phyloP scores from a whole-genome alignment of 2,113 vertebrate genomes.

The Spizaetus ornatus region DNA sequence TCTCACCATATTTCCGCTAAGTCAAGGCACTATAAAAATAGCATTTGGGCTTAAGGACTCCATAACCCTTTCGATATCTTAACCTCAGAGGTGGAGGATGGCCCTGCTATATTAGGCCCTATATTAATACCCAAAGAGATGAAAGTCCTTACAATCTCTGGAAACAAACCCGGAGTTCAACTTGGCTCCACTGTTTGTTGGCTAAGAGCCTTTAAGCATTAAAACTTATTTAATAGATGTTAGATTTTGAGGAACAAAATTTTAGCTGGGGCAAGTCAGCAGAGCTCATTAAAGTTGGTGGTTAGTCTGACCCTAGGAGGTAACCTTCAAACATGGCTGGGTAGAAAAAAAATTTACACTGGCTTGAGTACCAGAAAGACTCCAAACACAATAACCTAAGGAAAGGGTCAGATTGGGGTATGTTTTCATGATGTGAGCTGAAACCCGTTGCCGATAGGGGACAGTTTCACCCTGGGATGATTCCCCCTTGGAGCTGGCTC shows the following conservation, averaged over 20 bases:
- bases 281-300: background rate
- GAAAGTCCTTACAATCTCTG: background rate
- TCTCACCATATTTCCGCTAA: background rate
- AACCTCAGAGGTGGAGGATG: background rate
- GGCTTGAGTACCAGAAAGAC: background rate
- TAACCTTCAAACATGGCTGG: background rate
- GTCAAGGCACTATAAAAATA: background rate
- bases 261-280: background rate
- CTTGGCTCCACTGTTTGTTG: background rate
- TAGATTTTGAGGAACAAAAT: background rate
- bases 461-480: background rate
- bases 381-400: background rate
- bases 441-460: background rate
- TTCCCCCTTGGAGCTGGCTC: background rate
- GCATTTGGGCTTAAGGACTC: background rate
- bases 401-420: background rate
- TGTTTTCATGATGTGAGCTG: background rate
- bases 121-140: background rate
- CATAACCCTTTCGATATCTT: background rate
- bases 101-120: background rate
- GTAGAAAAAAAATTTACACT: background rate
- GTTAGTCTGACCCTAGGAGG: background rate
- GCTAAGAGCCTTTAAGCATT: background rate
- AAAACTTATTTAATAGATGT: background rate
- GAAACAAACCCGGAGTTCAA: background rate